Evolutionary conservation across 1,140 invertebrate species (phyloP).

Genomic region (Plodia interpunctella): DNA sequence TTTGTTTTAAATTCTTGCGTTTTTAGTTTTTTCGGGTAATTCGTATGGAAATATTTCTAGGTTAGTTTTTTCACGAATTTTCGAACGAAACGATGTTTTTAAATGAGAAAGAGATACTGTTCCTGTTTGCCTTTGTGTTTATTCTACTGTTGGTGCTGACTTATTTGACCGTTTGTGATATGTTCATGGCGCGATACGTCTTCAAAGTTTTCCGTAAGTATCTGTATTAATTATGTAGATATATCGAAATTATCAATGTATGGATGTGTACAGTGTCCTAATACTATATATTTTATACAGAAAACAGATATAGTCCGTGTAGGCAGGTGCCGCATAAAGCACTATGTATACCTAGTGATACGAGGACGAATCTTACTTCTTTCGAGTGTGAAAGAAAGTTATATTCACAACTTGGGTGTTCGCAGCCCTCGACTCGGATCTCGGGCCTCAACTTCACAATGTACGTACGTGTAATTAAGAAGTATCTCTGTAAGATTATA

Average conservation of each 20-base stretch:
- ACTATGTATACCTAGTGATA: too few relatives aligned
- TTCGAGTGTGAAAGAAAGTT: too few relatives aligned
- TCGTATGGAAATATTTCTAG: neutral
- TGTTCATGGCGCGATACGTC: slow-evolving; percentile 39
- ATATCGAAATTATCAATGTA: neutral
- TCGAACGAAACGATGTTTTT: slow-evolving; percentile 35
- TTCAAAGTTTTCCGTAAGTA: slow-evolving; percentile 54
- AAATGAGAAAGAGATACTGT: slow-evolving; percentile 38
- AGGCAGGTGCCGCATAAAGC: too few relatives aligned
- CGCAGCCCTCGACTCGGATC: too few relatives aligned
- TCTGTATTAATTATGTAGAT: slow-evolving; percentile 10
- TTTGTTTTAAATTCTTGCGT: neutral
- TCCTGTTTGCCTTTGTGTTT: slow-evolving; percentile 38
- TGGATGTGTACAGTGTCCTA: too few relatives aligned
- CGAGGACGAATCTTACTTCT: too few relatives aligned
- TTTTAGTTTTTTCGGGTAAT: neutral
- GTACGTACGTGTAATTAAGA: too few relatives aligned
- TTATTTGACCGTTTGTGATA: slow-evolving; percentile 51
- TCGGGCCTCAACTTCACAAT: too few relatives aligned
- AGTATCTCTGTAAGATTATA: too few relatives aligned
- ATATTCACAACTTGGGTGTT: too few relatives aligned
- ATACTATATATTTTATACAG: too few relatives aligned
- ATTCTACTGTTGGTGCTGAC: slow-evolving; percentile 37
- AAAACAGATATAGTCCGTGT: too few relatives aligned
- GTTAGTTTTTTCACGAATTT: slow-evolving; percentile 4